Evolutionary conservation across 1,140 invertebrate species (phyloP), one percentile per base, ranked within the genome.

Genomic region (Tribolium madens): DNA sequence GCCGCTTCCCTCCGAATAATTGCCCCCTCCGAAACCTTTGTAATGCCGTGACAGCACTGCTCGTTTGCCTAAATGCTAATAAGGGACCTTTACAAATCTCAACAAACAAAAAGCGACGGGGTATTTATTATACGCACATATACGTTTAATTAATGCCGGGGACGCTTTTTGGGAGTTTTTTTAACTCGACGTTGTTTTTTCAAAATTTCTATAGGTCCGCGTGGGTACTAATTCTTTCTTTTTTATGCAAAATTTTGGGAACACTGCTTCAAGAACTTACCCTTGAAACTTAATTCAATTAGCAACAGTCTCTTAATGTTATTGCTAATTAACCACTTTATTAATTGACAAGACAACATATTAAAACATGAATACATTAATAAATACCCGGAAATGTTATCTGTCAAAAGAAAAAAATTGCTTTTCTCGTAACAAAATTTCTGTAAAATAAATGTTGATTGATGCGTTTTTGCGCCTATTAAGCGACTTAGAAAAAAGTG

Each of bases 41-140:
- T 68, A 21, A 50, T 36, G 53, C 53, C n/a, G 36, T 69, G 73
- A 68, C 73, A 64, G 17, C 31, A 64, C 52, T 4, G 71, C 71
- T 75, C 72, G 80, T 82, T 82, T 82, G 81, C 81, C 78, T 81
- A 81, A 82, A 82, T 82, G 79, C 78, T 82, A 82, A 82, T 82
- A 79, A 81, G 81, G 76, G 68, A 4, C 73, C 18, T 71, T 71
- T 71, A 64, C 57, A 64, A 64, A 64, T 64, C 57, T 26, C 5
- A 21, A 64, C 57, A 64, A 64, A 64, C 57, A 64, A 64, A 64
- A 33, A 64, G 57, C 57, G 57, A 64, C 57, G 21, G 57, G 57
- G 57, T 64, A 64, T 64, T 64, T 64, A 64, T 64, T 64, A 64
- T 64, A 64, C 57, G 57, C 57, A 64, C 26, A 64, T 64, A 64